Percentiles rank a stretch among this genome's conserved stretches.
phyloP scores from a whole-genome alignment of 2,888 invertebrate genomes.

The Rapana venosa region DNA sequence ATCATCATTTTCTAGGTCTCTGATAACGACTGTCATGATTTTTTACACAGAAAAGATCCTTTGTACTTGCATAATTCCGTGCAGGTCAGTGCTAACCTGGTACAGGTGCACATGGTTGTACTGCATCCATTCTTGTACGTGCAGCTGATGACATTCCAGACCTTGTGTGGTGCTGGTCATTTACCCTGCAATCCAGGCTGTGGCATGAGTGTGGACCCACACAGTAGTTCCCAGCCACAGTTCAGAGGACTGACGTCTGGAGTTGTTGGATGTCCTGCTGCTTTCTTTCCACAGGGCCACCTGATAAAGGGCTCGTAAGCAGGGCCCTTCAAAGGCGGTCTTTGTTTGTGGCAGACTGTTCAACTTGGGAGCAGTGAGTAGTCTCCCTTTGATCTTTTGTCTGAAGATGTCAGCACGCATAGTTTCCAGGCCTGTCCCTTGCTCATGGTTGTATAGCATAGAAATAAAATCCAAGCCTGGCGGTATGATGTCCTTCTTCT shows the following conservation, averaged over 20 bases:
- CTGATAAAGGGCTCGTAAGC: background rate
- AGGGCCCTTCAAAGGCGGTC: background rate
- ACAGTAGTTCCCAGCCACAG: slow-evolving; percentile 14
- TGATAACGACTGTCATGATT: no score
- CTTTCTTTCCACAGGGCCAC: slow-evolving; percentile 12
- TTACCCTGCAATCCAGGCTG: background rate
- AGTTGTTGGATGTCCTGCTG: background rate
- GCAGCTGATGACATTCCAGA: background rate
- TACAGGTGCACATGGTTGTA: slow-evolving; percentile 1
- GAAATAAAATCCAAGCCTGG: background rate
- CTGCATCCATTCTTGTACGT: background rate
- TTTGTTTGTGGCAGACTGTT: background rate
- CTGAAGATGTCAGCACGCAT: slow-evolving; percentile 2
- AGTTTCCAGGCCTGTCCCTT: background rate
- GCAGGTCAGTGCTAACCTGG: background rate
- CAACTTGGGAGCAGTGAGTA: background rate
- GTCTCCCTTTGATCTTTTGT: background rate
- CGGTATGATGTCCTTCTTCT: background rate
- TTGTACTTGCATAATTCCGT: background rate
- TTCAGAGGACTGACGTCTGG: background rate
- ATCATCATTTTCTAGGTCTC: no score
- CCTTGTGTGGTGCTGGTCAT: background rate
- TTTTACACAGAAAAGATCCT: background rate
- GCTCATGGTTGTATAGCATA: slow-evolving; percentile 1
- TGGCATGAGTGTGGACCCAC: background rate